Conservation (phyloP, 2,113 vertebrate species). For the Saccopteryx bilineata region DNA sequence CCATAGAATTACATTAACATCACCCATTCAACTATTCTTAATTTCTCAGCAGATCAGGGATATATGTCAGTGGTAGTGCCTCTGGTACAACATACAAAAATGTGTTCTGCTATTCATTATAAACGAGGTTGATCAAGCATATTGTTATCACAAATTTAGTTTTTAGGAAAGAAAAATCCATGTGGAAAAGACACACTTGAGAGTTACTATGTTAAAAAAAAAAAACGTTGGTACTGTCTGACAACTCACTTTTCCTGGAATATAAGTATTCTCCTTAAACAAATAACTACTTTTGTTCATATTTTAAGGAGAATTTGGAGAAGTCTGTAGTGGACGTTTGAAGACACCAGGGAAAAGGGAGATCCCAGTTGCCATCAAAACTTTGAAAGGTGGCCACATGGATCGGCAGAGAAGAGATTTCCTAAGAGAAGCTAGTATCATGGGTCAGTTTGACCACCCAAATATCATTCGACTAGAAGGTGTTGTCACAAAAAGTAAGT, state of each 20-base stretch:
- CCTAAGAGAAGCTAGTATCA: slow-evolving; percentile 96
- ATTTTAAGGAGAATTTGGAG: slow-evolving; percentile 95
- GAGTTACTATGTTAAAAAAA: neutral
- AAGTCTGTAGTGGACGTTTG: slow-evolving; percentile 96
- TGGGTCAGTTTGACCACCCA: slow-evolving; percentile 98
- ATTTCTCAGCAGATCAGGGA: slow-evolving; percentile 57
- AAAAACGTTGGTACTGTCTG: neutral
- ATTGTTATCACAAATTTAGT: slow-evolving; percentile 24
- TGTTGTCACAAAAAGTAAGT: slow-evolving; percentile 98
- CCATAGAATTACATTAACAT: slow-evolving; percentile 60
- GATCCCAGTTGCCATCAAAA: slow-evolving; percentile 98
- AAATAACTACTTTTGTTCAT: slow-evolving; percentile 57
- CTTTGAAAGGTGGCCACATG: slow-evolving; percentile 95
- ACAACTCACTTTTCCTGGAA: neutral
- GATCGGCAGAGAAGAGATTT: slow-evolving; percentile 96
- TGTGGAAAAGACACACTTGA: slow-evolving; percentile 37
- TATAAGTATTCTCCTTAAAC: slow-evolving; percentile 18
- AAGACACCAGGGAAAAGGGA: slow-evolving; percentile 96
- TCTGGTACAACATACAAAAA: neutral
- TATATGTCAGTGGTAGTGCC: neutral
- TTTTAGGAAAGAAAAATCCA: slow-evolving; percentile 51
- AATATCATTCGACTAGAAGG: slow-evolving; percentile 97
- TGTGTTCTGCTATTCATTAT: slow-evolving; percentile 28
- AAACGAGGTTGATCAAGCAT: slow-evolving; percentile 4
- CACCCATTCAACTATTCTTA: neutral